Evolutionary conservation across 2,888 invertebrate genomes (phyloP).

Genomic region (Aelia acuminata): DNA sequence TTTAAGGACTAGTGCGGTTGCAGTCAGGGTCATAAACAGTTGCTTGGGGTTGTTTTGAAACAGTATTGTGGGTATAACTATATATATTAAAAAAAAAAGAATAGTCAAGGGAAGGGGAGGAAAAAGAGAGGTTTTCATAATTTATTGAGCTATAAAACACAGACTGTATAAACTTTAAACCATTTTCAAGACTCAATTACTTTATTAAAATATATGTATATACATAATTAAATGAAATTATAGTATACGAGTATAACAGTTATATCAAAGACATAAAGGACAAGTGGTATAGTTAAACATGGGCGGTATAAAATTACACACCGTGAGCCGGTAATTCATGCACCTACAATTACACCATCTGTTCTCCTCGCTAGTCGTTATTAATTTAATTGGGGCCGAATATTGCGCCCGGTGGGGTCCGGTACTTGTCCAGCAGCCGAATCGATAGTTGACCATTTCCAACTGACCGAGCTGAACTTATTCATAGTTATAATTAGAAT

Average conservation of each 20-base stretch:
- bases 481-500: no score
- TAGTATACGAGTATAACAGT: no score
- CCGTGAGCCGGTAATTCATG: background rate
- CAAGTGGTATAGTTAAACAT: slow-evolving; percentile 16
- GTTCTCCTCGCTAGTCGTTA: background rate
- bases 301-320: background rate
- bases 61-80: background rate
- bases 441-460: background rate
- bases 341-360: slow-evolving; percentile 31
- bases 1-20: background rate
- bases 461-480: background rate
- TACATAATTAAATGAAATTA: no score
- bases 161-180: background rate
- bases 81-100: slow-evolving; percentile 4
- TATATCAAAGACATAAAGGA: background rate
- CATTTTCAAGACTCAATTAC: background rate
- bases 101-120: background rate
- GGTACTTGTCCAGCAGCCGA: slow-evolving; percentile 33
- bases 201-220: no score
- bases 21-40: slow-evolving; percentile 22
- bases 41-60: slow-evolving; percentile 3
- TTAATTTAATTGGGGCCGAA: slow-evolving; percentile 26
- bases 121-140: background rate
- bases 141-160: background rate
- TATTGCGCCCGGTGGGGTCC: background rate